Percentiles rank a stretch among this genome's conserved stretches.
phyloP scores from a whole-genome alignment of 2,888 invertebrate species.

The Galeruca laticollis region DNA sequence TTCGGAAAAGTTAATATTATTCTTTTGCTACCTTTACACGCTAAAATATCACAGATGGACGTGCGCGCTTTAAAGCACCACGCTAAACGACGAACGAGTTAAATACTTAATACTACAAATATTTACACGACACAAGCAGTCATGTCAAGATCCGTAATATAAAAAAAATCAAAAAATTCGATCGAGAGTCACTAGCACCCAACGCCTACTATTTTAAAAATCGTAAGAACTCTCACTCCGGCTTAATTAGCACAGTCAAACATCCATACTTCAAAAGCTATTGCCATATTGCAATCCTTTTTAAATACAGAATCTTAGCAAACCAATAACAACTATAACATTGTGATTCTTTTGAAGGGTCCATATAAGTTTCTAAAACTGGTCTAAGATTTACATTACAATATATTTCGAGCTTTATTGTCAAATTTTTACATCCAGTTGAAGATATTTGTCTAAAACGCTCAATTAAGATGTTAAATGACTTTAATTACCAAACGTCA shows the following conservation, averaged over 20 bases:
- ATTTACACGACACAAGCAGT: conserved; percentile 63
- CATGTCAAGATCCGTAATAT: conserved; percentile 61
- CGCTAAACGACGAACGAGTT: conserved; percentile 62
- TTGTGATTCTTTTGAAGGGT: neutral
- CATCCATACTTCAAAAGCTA: conserved; percentile 53
- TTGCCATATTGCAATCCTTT: conserved; percentile 23
- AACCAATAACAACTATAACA: conserved; percentile 2
- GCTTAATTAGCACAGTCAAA: conserved; percentile 55
- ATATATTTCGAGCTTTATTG: neutral
- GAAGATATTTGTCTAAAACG: neutral
- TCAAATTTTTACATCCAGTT: neutral
- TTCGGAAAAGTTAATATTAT: conserved; percentile 66
- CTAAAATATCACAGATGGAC: conserved; percentile 67
- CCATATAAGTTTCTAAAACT: neutral
- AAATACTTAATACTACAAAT: conserved; percentile 62
- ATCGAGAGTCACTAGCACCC: conserved; percentile 61
- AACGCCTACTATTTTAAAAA: conserved; percentile 62
- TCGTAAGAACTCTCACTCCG: conserved; percentile 61
- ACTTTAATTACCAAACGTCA: too few relatives aligned
- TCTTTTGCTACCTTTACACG: conserved; percentile 67
- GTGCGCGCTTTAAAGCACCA: conserved; percentile 60
- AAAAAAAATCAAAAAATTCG: conserved; percentile 52
- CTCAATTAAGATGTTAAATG: too few relatives aligned
- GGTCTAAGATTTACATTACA: neutral
- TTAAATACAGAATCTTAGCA: neutral